Conservation (phyloP, 2,113 vertebrate genomes). For the Pelvicachromis taeniatus region DNA sequence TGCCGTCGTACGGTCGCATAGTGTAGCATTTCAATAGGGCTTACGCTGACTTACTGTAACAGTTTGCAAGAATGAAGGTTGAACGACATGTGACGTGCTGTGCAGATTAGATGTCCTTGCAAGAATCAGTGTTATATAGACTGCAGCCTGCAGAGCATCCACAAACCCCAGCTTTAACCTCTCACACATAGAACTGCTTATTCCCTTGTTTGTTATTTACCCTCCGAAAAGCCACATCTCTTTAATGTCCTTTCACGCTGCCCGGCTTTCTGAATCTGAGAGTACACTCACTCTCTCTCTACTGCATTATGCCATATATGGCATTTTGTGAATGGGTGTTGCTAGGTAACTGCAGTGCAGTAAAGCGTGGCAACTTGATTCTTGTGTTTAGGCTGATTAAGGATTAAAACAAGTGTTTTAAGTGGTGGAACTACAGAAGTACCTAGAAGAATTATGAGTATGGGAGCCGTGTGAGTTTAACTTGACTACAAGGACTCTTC, state of each 20-base stretch:
- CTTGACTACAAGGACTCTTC: background rate
- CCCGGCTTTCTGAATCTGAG: background rate
- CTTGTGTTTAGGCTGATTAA: slow-evolving; percentile 46
- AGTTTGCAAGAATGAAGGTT: background rate
- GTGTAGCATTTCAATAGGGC: background rate
- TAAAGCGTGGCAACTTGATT: slow-evolving; percentile 43
- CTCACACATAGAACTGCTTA: background rate
- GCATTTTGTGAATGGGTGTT: slow-evolving; percentile 70
- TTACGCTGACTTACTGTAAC: background rate
- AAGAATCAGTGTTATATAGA: background rate
- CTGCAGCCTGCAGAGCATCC: background rate
- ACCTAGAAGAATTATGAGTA: background rate
- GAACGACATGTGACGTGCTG: background rate
- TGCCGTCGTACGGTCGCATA: background rate
- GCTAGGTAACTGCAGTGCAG: slow-evolving; percentile 65
- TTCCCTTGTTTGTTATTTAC: background rate
- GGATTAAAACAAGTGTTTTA: slow-evolving; percentile 35
- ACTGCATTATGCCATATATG: slow-evolving; percentile 45
- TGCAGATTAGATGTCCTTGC: background rate
- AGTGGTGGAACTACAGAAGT: background rate
- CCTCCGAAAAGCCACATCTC: background rate
- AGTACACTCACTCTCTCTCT: slow-evolving; percentile 18
- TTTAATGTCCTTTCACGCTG: background rate
- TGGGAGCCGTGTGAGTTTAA: background rate
- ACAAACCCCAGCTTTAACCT: background rate